Evolutionary conservation across 2,797 vertebrate species (phyloP).

Genomic region (Epinephelus malabaricus): DNA sequence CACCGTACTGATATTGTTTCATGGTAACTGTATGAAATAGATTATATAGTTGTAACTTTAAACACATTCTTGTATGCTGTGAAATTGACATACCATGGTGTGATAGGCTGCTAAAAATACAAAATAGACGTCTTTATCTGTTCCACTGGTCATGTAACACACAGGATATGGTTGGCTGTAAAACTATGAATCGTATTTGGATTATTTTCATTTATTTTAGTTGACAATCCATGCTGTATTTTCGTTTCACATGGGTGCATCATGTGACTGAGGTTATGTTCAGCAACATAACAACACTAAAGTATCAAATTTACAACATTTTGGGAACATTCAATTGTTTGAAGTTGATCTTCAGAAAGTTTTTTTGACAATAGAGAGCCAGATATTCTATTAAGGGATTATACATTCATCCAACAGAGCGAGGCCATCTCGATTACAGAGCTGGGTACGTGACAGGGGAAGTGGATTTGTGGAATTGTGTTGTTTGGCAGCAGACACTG

Average conservation of each 20-base stretch:
- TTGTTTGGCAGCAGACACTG: slow-evolving; percentile 73
- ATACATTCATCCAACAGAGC: slow-evolving; percentile 55
- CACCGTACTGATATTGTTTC: neutral
- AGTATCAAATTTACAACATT: slow-evolving; percentile 42
- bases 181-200: neutral
- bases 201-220: neutral
- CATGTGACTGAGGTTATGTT: too few species aligned
- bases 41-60: neutral
- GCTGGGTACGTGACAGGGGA: slow-evolving; percentile 63
- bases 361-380: slow-evolving; percentile 40
- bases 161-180: neutral
- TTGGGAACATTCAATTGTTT: slow-evolving; percentile 37
- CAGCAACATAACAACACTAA: neutral
- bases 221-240: too few species aligned
- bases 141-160: neutral
- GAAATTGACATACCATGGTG: neutral
- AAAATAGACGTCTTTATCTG: neutral
- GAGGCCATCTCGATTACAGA: slow-evolving; percentile 63
- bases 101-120: neutral
- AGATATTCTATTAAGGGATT: slow-evolving; percentile 59
- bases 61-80: neutral
- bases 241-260: too few species aligned
- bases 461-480: slow-evolving; percentile 78
- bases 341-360: slow-evolving; percentile 41
- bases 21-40: neutral